These are phyloP conservation scores for Dysidea cf. avara DNA, from an alignment of 37 sponge, comb jelly and placozoan species.

Conservation along the genomic window DNA sequence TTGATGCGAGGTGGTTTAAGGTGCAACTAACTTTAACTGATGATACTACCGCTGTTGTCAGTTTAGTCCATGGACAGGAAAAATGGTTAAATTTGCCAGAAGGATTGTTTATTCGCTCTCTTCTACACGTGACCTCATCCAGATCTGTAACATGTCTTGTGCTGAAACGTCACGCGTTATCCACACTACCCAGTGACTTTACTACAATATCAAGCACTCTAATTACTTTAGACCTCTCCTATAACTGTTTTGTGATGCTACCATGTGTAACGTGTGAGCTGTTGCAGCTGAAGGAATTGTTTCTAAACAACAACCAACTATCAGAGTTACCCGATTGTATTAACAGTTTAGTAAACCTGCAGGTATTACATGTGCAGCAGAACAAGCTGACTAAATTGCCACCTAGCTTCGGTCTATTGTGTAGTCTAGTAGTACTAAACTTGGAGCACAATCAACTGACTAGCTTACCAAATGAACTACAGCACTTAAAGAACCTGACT, in stretches of 20 bases:
- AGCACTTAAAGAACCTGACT: conserved; percentile 18
- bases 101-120: conserved; percentile 45
- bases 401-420: conserved; percentile 5
- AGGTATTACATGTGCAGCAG: conserved; percentile 22
- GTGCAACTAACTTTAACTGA: too few relatives aligned
- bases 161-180: conserved; percentile 27
- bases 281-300: conserved; percentile 12
- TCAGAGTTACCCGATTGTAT: conserved; percentile 18
- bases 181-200: conserved; percentile 25
- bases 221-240: conserved; percentile 37
- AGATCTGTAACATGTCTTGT: conserved; percentile 28
- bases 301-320: conserved; percentile 26
- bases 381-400: conserved; percentile 29
- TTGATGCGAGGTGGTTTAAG: conserved; percentile 44
- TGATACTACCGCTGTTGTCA: conserved; percentile 40
- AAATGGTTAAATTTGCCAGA: conserved; percentile 35
- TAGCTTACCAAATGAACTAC: conserved; percentile 35
- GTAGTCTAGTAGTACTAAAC: conserved; percentile 12
- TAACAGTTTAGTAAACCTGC: conserved; percentile 1
- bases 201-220: background rate
- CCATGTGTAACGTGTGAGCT: conserved; percentile 40
- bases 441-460: conserved; percentile 41
- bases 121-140: conserved; percentile 11
- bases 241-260: conserved; percentile 23
- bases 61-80: conserved; percentile 24